A percentile compares a stretch with the other conserved stretches of the same genome.
phyloP scores from a whole-genome alignment of 2,797 vertebrate genomes.

The Helostoma temminkii region DNA sequence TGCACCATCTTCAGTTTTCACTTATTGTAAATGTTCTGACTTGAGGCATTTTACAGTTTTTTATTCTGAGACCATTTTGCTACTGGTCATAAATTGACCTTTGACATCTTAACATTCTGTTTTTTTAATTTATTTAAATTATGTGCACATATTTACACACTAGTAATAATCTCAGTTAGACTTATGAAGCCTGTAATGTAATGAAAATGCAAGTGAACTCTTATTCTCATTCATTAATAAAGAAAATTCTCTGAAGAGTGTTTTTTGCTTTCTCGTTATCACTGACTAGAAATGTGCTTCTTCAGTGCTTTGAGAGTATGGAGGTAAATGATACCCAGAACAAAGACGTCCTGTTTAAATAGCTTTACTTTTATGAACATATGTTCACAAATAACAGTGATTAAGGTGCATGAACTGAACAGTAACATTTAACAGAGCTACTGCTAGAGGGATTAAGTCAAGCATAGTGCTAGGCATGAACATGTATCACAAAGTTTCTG shows the following conservation, averaged over 20 bases:
- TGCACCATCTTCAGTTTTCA: slow-evolving; percentile 47
- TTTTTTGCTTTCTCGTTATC: slow-evolving; percentile 21
- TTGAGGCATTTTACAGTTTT: slow-evolving; percentile 57
- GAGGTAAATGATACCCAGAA: slow-evolving; percentile 26
- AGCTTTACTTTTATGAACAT: slow-evolving; percentile 73
- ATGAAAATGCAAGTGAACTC: slow-evolving; percentile 84
- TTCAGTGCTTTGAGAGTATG: neutral
- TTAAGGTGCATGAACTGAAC: slow-evolving; percentile 64
- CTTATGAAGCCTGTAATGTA: slow-evolving; percentile 88
- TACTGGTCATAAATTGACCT: slow-evolving; percentile 82
- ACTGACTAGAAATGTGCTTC: neutral
- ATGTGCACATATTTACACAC: slow-evolving; percentile 86
- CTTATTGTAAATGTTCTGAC: slow-evolving; percentile 46
- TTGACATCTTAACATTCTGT: slow-evolving; percentile 85
- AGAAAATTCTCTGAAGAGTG: slow-evolving; percentile 54
- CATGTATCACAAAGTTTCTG: slow-evolving; percentile 25
- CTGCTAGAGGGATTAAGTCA: slow-evolving; percentile 52
- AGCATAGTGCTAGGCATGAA: slow-evolving; percentile 44
- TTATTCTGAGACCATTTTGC: slow-evolving; percentile 74
- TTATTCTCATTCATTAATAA: slow-evolving; percentile 87
- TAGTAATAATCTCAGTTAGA: slow-evolving; percentile 72
- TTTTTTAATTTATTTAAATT: slow-evolving; percentile 92
- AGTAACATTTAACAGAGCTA: slow-evolving; percentile 60
- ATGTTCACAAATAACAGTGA: slow-evolving; percentile 62
- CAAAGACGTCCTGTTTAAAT: slow-evolving; percentile 39